Evolutionary conservation across 1,140 invertebrate species (phyloP).

Genomic region (roundworm (Caenorhabditis elegans)): DNA sequence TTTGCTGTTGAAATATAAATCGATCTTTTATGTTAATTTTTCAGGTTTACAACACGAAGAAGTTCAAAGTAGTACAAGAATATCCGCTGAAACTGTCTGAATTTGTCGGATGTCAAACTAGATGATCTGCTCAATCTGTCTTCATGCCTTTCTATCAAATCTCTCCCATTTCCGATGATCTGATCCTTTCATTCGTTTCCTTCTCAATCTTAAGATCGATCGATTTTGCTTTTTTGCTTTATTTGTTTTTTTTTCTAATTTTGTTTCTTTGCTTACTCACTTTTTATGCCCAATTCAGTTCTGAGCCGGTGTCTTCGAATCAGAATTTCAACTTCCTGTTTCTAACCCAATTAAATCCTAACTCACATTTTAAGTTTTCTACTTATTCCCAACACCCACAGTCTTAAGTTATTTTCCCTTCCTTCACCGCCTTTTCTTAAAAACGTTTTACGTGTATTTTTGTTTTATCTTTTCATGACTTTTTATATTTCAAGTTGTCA

Average conservation of each 20-base stretch:
- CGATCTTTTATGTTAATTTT: neutral
- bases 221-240: constrained; percentile 9
- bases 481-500: neutral
- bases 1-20: too few species aligned
- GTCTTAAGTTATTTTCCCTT: neutral
- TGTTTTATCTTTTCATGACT: constrained; percentile 15
- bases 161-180: constrained; percentile 24
- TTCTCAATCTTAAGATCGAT: constrained; percentile 30
- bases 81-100: constrained; percentile 43
- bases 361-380: neutral
- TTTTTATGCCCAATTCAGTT: constrained; percentile 11
- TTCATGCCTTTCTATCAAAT: neutral
- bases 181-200: neutral
- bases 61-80: constrained; percentile 48
- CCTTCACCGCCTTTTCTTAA: neutral
- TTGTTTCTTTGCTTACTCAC: neutral
- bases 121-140: neutral
- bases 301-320: constrained; percentile 26
- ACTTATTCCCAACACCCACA: neutral
- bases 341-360: neutral
- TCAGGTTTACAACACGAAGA: constrained; percentile 50
- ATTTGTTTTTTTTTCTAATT: neutral
- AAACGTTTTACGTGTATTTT: neutral
- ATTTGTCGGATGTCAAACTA: constrained; percentile 46
- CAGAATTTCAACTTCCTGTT: neutral